Base-by-base conservation (phyloP, 2,888 invertebrate species). In the Aethes cnicana region DNA sequence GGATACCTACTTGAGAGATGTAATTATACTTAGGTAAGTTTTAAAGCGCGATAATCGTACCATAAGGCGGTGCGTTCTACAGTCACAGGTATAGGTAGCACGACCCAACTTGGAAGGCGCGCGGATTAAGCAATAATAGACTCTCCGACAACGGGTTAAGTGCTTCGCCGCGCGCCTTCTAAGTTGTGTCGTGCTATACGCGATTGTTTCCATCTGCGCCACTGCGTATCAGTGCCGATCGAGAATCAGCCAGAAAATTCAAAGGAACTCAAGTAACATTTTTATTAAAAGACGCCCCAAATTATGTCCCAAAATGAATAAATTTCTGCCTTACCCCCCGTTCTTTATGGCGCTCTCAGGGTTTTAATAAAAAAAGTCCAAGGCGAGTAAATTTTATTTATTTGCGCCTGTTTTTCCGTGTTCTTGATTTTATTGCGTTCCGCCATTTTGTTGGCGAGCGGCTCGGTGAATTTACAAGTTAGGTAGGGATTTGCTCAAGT, bases 241-340 rank as follows among this genome's bases (percentile, higher is more conserved):
- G 32, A 48, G 18, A 2, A 26, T 33, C 47, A 16, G 3, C 26
- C 32, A 42, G 64, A 66, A 63, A 71, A 72, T 69, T 72, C 63
- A 66, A 44, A 18, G 17, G 17, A 57, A 56, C 58, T 58, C 57
- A 58, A 64, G 61, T 62, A 64, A 68, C 66, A 69, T 75, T 79
- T 77, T 78, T 77, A 77, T 81, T 77, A 79, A 81, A 82, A 79
- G 81, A 77, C 77, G 72, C 77, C 69, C 66, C 59, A 74, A 77
- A 79, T 82, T 79, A 78, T 74, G 79, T 71, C 72, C 64, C 68
- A 66, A 74, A 72, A 80, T 83, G 78, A 82, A 84, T 84, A 83
- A 80, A 81, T 80, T 80, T 70, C 61, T 62, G 68, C 66, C 41
- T 12, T 44, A 52, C 47, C 69, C 74, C 69, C 71, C 72, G 70